phyloP scores from a whole-genome alignment of 2,113 vertebrate species.

The Forbesichthys papilliferus region DNA sequence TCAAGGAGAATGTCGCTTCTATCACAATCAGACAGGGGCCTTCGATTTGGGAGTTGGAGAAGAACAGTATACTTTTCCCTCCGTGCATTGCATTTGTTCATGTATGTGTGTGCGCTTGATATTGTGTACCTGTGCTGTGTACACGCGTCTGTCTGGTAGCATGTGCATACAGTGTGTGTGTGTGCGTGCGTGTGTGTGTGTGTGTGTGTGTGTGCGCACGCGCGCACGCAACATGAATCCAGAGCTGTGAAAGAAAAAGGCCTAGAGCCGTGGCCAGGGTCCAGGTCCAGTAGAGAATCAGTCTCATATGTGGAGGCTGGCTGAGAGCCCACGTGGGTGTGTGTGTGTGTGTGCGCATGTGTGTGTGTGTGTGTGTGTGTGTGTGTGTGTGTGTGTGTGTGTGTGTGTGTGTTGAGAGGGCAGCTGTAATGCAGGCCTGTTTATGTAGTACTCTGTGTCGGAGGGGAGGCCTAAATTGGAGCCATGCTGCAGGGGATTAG shows the following conservation, averaged over 20 bases:
- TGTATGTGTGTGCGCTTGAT: slow-evolving; percentile 4
- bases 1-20: slow-evolving; percentile 60
- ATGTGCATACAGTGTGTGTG: neutral
- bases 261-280: slow-evolving; percentile 60
- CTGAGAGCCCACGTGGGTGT: slow-evolving; percentile 41
- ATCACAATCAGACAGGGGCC: slow-evolving; percentile 43
- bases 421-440: slow-evolving; percentile 61
- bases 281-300: slow-evolving; percentile 71
- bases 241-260: slow-evolving; percentile 32
- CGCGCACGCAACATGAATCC: slow-evolving; percentile 10
- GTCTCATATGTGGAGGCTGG: slow-evolving; percentile 72
- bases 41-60: slow-evolving; percentile 29
- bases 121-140: neutral
- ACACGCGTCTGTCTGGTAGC: neutral
- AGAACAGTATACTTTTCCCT: slow-evolving; percentile 13
- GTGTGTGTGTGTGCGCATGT: slow-evolving; percentile 40
- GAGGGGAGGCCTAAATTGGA: slow-evolving; percentile 81
- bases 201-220: neutral
- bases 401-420: slow-evolving; percentile 20
- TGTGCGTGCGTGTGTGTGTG: slow-evolving; percentile 6
- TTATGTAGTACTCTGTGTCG: slow-evolving; percentile 67
- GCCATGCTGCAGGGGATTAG: slow-evolving; percentile 86
- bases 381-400: slow-evolving; percentile 21
- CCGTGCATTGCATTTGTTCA: neutral
- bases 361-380: slow-evolving; percentile 38